Percentiles rank a stretch among this genome's conserved stretches.
Evolutionary conservation across 2,888 invertebrate genomes (phyloP).

Genomic region (Pasiphila rectangulata): DNA sequence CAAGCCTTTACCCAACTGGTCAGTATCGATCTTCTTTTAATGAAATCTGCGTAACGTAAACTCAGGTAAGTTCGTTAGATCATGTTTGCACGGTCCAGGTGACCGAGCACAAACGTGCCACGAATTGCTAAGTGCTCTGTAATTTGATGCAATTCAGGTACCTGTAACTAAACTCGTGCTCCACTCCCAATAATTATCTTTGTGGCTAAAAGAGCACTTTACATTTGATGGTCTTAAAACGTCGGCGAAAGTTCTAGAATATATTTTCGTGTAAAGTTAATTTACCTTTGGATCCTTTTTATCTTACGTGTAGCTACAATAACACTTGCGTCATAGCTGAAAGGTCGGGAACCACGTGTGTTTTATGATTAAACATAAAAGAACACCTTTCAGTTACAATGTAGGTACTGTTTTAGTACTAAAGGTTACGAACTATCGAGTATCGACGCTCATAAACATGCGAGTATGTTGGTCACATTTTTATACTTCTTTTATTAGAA

Average conservation of each 20-base stretch:
- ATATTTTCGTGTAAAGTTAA: not conserved
- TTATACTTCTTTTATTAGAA: slow-evolving; percentile 27
- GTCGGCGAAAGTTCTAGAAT: not conserved
- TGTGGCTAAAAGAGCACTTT: slow-evolving; percentile 4
- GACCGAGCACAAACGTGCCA: slow-evolving; percentile 22
- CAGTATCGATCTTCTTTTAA: slow-evolving; percentile 29
- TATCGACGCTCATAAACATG: slow-evolving; percentile 12
- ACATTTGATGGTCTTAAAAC: slow-evolving; percentile 8
- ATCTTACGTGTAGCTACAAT: slow-evolving; percentile 9
- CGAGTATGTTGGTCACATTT: slow-evolving; percentile 10
- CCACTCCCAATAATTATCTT: slow-evolving; percentile 16
- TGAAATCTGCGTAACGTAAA: slow-evolving; percentile 25
- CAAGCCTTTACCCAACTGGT: slow-evolving; percentile 22
- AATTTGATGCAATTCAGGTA: slow-evolving; percentile 23
- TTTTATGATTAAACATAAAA: slow-evolving; percentile 64
- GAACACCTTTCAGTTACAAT: slow-evolving; percentile 47
- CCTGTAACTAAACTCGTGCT: slow-evolving; percentile 11
- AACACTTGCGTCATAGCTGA: slow-evolving; percentile 33
- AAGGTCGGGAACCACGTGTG: slow-evolving; percentile 52
- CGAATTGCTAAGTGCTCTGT: slow-evolving; percentile 18
- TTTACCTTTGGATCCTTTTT: not conserved
- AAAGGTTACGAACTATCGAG: slow-evolving; percentile 19
- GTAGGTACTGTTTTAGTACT: slow-evolving; percentile 29
- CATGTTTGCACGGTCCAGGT: slow-evolving; percentile 19
- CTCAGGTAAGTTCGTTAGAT: slow-evolving; percentile 27